Evolutionary conservation across 1,140 invertebrate genomes (phyloP).

Genomic region (Seison nebaliae): DNA sequence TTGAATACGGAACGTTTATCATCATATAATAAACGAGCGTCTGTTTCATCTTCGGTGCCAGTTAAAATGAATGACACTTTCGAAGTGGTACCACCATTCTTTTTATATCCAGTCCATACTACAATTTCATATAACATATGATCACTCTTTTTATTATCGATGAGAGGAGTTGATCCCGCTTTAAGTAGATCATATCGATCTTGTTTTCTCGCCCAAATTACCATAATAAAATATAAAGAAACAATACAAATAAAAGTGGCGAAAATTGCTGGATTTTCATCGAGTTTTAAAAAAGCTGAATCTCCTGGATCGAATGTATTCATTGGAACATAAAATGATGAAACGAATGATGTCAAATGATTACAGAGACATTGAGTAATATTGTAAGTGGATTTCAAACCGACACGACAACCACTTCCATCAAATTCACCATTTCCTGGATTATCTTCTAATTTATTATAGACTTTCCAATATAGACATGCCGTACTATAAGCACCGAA

Average conservation of each 20-base stretch:
- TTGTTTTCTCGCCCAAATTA: not conserved
- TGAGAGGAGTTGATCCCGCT: conserved; percentile 20
- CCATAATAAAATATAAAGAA: not conserved
- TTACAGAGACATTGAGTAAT: conserved; percentile 30
- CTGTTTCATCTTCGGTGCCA: conserved; percentile 21
- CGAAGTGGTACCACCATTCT: conserved; percentile 21
- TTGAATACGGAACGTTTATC: conserved; percentile 21
- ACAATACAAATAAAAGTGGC: conserved; percentile 5
- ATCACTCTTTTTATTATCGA: conserved; percentile 25
- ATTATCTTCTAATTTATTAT: too few relatives aligned
- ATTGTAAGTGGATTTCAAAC: conserved; percentile 18
- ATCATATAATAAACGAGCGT: conserved; percentile 19
- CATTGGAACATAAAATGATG: conserved; percentile 31
- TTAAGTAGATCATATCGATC: not conserved
- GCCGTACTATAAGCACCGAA: too few relatives aligned
- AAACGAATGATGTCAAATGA: conserved; percentile 34
- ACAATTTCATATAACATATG: conserved; percentile 24
- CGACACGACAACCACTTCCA: too few relatives aligned
- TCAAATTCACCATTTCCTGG: too few relatives aligned
- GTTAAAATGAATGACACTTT: conserved; percentile 22
- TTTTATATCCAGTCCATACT: conserved; percentile 22
- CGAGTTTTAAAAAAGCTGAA: conserved; percentile 22
- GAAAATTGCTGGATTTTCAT: conserved; percentile 26
- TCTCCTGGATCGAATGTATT: conserved; percentile 35
- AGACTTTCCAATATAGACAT: too few relatives aligned